Conservation (phyloP, 2,113 vertebrate species). For the Corapipo altera region DNA sequence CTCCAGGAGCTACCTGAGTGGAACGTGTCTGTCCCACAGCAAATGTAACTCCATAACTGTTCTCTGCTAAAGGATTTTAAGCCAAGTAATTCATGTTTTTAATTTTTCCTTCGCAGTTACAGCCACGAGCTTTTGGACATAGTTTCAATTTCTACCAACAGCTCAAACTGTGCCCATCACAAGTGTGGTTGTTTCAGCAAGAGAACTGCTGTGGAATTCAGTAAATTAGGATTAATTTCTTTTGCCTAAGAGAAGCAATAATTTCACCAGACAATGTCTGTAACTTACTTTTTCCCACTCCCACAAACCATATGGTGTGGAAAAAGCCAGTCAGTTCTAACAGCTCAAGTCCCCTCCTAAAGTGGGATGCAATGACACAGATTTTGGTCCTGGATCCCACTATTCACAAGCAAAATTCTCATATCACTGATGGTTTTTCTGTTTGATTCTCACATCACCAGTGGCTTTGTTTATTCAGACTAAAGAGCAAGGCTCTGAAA, state of each 20-base stretch:
- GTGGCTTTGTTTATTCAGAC: neutral
- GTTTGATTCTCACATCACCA: neutral
- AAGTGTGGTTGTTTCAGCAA: neutral
- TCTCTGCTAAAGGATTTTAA: neutral
- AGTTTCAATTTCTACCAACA: neutral
- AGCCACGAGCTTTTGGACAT: neutral
- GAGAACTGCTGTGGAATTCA: neutral
- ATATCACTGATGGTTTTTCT: neutral
- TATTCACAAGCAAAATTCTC: neutral
- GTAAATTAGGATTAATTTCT: neutral
- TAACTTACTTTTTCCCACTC: neutral
- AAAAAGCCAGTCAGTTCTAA: neutral
- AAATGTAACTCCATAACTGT: neutral
- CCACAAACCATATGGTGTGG: neutral
- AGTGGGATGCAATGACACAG: neutral
- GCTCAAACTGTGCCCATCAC: neutral
- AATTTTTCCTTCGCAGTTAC: neutral
- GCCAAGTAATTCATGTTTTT: neutral
- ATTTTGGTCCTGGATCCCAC: neutral
- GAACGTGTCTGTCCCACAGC: neutral
- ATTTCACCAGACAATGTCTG: neutral
- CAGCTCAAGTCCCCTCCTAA: neutral
- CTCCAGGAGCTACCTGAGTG: neutral
- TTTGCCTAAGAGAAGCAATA: neutral
- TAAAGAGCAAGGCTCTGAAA: neutral